Base-by-base conservation (phyloP, 2,797 vertebrate species). In the Chanos chanos region DNA sequence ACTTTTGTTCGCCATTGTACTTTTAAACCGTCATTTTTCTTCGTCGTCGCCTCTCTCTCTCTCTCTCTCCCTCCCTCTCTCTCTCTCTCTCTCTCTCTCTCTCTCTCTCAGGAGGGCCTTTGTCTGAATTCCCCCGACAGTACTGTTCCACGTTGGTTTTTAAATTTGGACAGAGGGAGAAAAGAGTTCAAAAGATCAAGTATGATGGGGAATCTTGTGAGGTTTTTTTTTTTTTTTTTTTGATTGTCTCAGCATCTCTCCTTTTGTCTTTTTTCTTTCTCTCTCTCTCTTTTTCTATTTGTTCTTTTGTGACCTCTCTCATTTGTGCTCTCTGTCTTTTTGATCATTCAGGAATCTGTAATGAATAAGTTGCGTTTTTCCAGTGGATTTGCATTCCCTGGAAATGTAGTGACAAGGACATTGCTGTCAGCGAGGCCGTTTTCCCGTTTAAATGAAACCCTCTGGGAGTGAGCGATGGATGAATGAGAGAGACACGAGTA, bases 21-120 rank as follows among this genome's bases (percentile, higher is more conserved):
- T 92, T 94, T 94, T 93, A 93, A 92, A 89, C 84, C 90, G 90
- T 94, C 90, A 93, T 94, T 94, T 93, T 94, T 94, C 90, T 91
- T 78, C 77, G 76, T 85, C 83, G 82, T 85, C 82, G 56, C 47
- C 52, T 30, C 77, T 76, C 66, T 66, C 66, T 75, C 74, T 73
- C 72, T 73, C 66, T 52, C 68, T 71, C 77, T 78, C 67, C 77
- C 70, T 72, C 61, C 2, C 44, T 50, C 6, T 82, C 87, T 76
- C 52, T 30, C 77, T 76, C 66, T 66, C 66, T 75, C 74, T 73
- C 72, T 73, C 66, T 52, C 68, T 71, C 77, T 78, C 67, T 77
- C 70, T 72, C 61, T 2, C 44, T 50, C 6, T 82, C 87, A n/a
- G 74, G 48, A 60, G 66, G 82, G 40, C 80, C 86, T 91, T 92